Percentiles rank a stretch among this genome's conserved stretches.
phyloP scores from a whole-genome alignment of 2,888 invertebrate genomes.

The Plebejus argus region DNA sequence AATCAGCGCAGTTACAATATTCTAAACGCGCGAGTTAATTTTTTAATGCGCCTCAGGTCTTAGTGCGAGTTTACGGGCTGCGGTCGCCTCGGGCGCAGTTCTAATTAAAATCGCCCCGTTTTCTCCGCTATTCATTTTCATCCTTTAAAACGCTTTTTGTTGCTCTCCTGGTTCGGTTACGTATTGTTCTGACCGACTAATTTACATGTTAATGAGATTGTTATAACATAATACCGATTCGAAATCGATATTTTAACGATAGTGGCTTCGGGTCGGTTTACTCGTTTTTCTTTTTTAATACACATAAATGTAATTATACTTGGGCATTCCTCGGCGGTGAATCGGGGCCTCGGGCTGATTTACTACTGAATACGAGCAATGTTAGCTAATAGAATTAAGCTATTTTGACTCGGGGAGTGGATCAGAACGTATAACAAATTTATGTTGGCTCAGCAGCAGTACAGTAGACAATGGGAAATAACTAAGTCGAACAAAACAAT shows the following conservation, averaged over 20 bases:
- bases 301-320: slow-evolving; percentile 19
- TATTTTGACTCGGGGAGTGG: neutral
- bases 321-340: neutral
- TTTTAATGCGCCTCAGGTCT: slow-evolving; percentile 50
- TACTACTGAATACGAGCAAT: neutral
- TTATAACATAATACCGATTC: slow-evolving; percentile 44
- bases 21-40: slow-evolving; percentile 54
- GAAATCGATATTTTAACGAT: slow-evolving; percentile 44
- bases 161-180: slow-evolving; percentile 63
- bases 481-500: slow-evolving; percentile 36
- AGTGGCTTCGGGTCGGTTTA: slow-evolving; percentile 35
- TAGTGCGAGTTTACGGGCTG: slow-evolving; percentile 56
- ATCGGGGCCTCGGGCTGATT: slow-evolving; percentile 6
- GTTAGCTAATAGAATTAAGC: slow-evolving; percentile 10
- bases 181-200: slow-evolving; percentile 75
- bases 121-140: slow-evolving; percentile 75
- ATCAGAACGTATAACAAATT: neutral
- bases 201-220: slow-evolving; percentile 76
- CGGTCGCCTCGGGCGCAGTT: slow-evolving; percentile 69
- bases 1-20: slow-evolving; percentile 49
- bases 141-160: slow-evolving; percentile 73
- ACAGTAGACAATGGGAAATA: slow-evolving; percentile 1
- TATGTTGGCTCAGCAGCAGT: neutral
- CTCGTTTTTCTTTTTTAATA: slow-evolving; percentile 23
- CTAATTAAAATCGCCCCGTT: slow-evolving; percentile 78